phyloP scores from a whole-genome alignment of 2,113 vertebrate species.

The Cnemophilus loriae region DNA sequence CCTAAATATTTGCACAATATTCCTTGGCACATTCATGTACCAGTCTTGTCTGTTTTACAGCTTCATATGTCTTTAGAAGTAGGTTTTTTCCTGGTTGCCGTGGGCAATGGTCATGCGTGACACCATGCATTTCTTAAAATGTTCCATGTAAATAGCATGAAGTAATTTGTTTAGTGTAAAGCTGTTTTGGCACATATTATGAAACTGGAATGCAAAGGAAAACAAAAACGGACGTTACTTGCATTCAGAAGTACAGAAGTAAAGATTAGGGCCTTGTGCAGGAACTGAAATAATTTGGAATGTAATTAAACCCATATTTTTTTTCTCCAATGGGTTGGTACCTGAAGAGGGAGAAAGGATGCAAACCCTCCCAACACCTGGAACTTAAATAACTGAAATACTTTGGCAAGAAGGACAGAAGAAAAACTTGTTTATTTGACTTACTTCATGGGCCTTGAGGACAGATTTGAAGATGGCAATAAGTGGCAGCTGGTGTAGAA shows the following conservation, averaged over 20 bases:
- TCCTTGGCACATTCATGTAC: not conserved
- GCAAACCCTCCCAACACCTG: not conserved
- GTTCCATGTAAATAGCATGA: conserved; percentile 28
- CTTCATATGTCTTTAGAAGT: not conserved
- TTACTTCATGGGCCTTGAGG: not conserved
- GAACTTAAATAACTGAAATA: not conserved
- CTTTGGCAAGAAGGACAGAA: not conserved
- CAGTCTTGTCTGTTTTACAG: not conserved
- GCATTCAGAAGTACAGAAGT: not conserved
- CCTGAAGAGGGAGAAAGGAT: not conserved
- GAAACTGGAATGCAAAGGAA: not conserved
- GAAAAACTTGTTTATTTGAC: not conserved
- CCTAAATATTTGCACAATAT: not conserved
- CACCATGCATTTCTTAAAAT: not conserved
- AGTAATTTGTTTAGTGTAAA: conserved; percentile 7
- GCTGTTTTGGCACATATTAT: not conserved
- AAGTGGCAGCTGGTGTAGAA: not conserved
- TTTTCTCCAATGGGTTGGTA: accelerated
- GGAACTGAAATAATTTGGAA: not conserved
- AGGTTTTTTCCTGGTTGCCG: not conserved
- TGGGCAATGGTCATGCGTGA: not conserved
- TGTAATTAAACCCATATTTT: not conserved
- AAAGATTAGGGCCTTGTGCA: not conserved
- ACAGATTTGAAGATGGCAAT: not conserved
- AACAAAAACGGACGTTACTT: not conserved